Base-by-base conservation (phyloP, 2,113 vertebrate species). In the Phodopus roborovskii region DNA sequence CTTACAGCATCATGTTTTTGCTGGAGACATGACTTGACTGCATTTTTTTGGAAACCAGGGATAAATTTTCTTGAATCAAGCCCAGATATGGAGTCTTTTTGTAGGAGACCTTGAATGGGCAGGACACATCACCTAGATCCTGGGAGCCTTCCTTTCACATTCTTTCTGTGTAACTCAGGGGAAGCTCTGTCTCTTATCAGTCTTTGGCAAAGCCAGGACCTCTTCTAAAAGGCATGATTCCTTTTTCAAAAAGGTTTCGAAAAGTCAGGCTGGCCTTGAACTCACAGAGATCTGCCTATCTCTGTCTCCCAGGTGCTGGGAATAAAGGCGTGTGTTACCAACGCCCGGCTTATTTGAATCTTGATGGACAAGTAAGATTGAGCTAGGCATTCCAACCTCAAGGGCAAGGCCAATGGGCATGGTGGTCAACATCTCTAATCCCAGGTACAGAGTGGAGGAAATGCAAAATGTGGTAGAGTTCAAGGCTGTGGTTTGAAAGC, bases 51-150 rank as follows among this genome's bases (percentile, higher is more conserved):
- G 28, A 56, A 48, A 58, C 73, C 88, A 33, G 22, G 74, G 78
- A 53, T 86, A 39, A 39, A 78, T 70, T 84, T 96, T 90, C 71
- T 96, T 96, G 71, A 87, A 78, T 30, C 24, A 53, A 74, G 62
- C 86, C 71, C 79, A 90, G 91, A 58, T 62, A 20, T 28, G 28
- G 39, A 93, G 15, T 85, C 17, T 45, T 82, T 92, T 17, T 28
- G 79, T 88, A 66, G 66, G 33, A 77, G 70, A 85, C 36, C 30
- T 28, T 42, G 36, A 36, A n/a, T 64, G 73, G 70, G 56, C 30
- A 93, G 62, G 79, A 53, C 71, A 42, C 42, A 64, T 62, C 28
- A 2, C 56, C 81, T 78, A 22, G 42, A 30, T 85, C 71, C 42
- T 4, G 26, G 50, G 53, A 77, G 58, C 39, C 62, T 71, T 79